Base-by-base conservation (phyloP, 2,888 invertebrate genomes). In the Leptothorax acervorum region DNA sequence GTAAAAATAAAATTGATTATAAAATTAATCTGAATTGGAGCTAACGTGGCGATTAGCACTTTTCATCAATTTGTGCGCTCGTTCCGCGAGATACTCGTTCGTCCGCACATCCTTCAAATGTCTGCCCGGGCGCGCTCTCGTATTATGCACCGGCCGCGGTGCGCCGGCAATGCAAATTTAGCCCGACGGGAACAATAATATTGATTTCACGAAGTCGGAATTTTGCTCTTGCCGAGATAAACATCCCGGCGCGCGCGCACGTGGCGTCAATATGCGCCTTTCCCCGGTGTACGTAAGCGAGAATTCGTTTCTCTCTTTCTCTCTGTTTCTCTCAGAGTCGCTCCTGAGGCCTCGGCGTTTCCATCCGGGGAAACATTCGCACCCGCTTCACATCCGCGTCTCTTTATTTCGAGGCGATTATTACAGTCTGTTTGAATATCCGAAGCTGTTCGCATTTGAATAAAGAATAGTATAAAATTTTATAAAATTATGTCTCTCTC, bases 131-230 rank as follows among this genome's bases (percentile, higher is more conserved):
- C 85, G 84, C 60, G 82, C 39, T 65, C 74, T 65, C 62, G 60
- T 85, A 85, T 83, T 82, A 85, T 85, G 84, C 85, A 70, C 76
- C 83, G 88, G 78, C 79, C 81, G 83, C 83, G 83, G 42, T 51
- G 70, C 53, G 28, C 23, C 84, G 63, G 82, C 85, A 83, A 91
- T 91, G 91, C 92, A 92, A 92, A 93, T 93, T 93, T 93, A 93
- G 93, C 92, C 90, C 86, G 82, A 83, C 85, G 87, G 90, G 92
- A 93, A 93, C 93, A 93, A 93, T 93, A 93, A 93, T 93, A 93
- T 93, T 93, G 93, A 93, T 93, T 93, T 90, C 92, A 89, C 82
- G 88, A 90, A 92, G 91, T 86, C 88, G 92, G 92, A 93, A 93
- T 93, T 94, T 92, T 89, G 90, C 89, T 93, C 91, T 93, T 91